Evolutionary conservation across 2,888 invertebrate genomes (phyloP), one percentile per base, ranked within the genome.

Genomic region (Chymomyza fuscimana): DNA sequence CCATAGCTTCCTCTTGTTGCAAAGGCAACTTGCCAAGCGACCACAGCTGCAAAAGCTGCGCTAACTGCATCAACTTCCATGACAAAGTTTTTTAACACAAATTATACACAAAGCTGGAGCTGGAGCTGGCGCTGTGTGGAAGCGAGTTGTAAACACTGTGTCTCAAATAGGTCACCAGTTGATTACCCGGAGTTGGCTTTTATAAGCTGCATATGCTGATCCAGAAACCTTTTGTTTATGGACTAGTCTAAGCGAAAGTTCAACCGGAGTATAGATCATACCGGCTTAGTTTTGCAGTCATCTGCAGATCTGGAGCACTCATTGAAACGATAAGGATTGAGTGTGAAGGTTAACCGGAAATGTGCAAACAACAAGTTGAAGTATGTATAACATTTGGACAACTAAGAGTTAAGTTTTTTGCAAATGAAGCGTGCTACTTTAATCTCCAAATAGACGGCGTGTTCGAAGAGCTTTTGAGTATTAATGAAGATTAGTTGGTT

Each of bases 81-180:
- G 62, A 65, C 65, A 65, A 74, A 78, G 54, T 77, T 46, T 78
- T 75, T 22, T 56, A 22, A 7, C 74, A 68, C 56, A 63, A 46
- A 46, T 59, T 59, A 54, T 46, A 54, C 50, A 25, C 32, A 56
- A 50, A 69, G 64, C 56, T 56, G 69, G 67, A 63, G 12, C 40
- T 12, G 40, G 9, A 7, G 40, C 40, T n/a, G n/a, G n/a, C n/a
- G n/a, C n/a, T 46, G 40, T 1, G 6, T 4, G 25, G 32, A 9
- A 46, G 12, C 40, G 7, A 4, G 12, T 10, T 6, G 40, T 46
- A 46, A 12, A 12, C 12, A 10, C 12, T 12, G 12, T 12, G 4
- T 46, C 4, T 10, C 12, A 46, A 12, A 46, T 46, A 46, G 12
- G 40, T 4, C 40, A 12, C 10, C 40, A 10, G 40, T 46, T 46